Evolutionary conservation across 2,797 vertebrate genomes (phyloP), one percentile per base, ranked within the genome.

Genomic region (Enteromius trimaculatus): DNA sequence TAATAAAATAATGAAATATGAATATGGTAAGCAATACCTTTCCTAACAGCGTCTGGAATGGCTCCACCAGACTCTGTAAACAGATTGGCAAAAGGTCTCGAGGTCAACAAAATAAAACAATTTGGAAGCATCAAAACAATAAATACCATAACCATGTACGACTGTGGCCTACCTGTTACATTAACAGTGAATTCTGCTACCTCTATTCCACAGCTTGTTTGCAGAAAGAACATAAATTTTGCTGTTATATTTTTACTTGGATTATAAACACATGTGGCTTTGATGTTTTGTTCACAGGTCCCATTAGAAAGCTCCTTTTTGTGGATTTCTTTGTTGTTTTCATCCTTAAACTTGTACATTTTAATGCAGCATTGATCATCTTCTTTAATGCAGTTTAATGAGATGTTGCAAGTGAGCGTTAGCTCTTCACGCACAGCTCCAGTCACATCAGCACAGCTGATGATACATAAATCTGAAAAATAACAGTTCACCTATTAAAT

Each of bases 201-300:
- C 6, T 21, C 8, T 2, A 0, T 2, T 7, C 10, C 66, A 9
- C 4, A 17, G 0, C 1, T 7, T 6, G 26, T 9, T 44, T 80
- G 66, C 7, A 47, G 1, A 39, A 26, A 80, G 1, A 80, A 47
- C 6, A 1, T 60, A 34, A 69, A 29, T 19, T 1, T 26, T 23
- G 65, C 21, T 3, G 29, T 69, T 29, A 4, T 58, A 3, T 29
- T 70, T 55, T 21, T 14, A 1, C 37, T 10, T 29, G 66, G 9
- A 6, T 0, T 8, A 4, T 80, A 55, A 80, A 26, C 0, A 26
- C 31, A 39, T 17, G 29, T 23, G 13, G 26, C 3, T 7, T 1
- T 68, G 51, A 0, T 37, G 8, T 23, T 3, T 37, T 3, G 8
- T 44, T 19, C 3, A 76, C 72, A 68, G 21, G 6, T 2, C 16